Base-by-base conservation (phyloP, 2,888 invertebrate genomes). In the Spicauda simplicius region DNA sequence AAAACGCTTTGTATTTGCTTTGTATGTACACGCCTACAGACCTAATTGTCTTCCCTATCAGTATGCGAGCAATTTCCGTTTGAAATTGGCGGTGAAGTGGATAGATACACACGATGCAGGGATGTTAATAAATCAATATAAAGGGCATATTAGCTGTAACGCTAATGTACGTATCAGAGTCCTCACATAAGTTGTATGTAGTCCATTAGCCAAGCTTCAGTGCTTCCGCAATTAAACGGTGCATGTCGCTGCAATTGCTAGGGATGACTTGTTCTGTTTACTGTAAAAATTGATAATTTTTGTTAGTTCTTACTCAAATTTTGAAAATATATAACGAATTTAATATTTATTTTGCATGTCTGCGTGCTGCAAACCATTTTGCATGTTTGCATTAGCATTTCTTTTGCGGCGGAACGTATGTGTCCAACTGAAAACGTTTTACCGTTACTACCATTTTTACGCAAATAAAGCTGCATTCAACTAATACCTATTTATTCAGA, bases 161-260 rank as follows among this genome's bases (percentile, higher is more conserved):
- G 61, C 50, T 67, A 67, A 61, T 67, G 66, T 67, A 67, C 57
- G 52, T 68, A 68, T 68, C 67, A 37, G 68, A 68, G 61, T 62
- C 18, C 25, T 41, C 62, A 62, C 68, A 62, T 62, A 68, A 62
- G 68, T 62, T 57, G 62, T 68, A 53, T 68, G 68, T 50, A 30
- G 61, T 57, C 68, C 62, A 68, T 68, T 68, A 68, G 62, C 52
- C 52, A 62, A 57, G 68, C 62, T 62, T 57, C 68, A 52, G 30
- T 62, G 68, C 61, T 68, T 58, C 62, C 52, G 56, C 62, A 68
- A 62, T 62, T 68, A 68, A 68, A 64, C 57, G 56, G 64, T 68
- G 68, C 62, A 58, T 62, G 57, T 68, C 61, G 56, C 61, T 68
- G 61, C 62, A 58, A 53, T 48, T 33, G 60, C 45, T 62, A 68